Percentiles rank a stretch among this genome's conserved stretches.
Conservation (phyloP, 53 echinoderm and acorn worm genomes). For the Glandiceps talaboti region DNA sequence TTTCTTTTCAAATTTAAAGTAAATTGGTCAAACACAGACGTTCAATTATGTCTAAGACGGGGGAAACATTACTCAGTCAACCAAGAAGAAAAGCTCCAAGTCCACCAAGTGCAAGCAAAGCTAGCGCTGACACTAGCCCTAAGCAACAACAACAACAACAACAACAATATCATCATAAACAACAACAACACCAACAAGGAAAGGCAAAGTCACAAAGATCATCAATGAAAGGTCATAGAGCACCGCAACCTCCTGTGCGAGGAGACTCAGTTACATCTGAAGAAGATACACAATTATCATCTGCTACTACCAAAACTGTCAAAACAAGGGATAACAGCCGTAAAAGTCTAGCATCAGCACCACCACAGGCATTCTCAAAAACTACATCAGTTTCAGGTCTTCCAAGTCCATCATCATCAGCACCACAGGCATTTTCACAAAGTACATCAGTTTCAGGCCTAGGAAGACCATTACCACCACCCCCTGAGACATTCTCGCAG, state of each 20-base stretch:
- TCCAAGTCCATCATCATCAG: too few relatives aligned
- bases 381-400: too few relatives aligned
- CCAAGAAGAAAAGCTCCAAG: conserved; percentile 43
- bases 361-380: too few relatives aligned
- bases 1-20: conserved; percentile 17
- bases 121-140: not conserved
- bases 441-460: too few relatives aligned
- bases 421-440: too few relatives aligned
- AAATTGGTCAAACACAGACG: conserved; percentile 85
- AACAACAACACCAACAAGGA: not conserved
- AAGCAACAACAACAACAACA: not conserved
- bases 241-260: conserved; percentile 69
- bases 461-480: too few relatives aligned
- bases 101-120: not conserved
- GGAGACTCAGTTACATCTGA: not conserved
- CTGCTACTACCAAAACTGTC: too few relatives aligned
- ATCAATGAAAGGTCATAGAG: conserved; percentile 40
- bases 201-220: not conserved
- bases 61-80: not conserved
- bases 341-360: too few relatives aligned
- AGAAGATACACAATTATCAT: too few relatives aligned
- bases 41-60: conserved; percentile 21
- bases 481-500: too few relatives aligned
- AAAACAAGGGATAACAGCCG: too few relatives aligned
- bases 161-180: not conserved